Evolutionary conservation across 1,140 invertebrate species (phyloP).

Genomic region (Helicoverpa armigera): DNA sequence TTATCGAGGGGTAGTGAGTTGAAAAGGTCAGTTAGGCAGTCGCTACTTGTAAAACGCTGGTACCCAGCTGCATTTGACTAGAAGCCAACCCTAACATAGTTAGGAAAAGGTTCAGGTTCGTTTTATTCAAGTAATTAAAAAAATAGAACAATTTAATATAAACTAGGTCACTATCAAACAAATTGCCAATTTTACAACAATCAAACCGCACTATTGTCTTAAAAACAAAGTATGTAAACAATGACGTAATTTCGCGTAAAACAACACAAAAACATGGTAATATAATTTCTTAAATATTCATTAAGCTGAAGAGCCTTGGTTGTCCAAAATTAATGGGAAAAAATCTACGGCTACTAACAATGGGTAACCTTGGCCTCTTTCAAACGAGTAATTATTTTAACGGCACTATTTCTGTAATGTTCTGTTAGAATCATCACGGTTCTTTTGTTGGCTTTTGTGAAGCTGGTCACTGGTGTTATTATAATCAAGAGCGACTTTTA

Average conservation of each 20-base stretch:
- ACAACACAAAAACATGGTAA: not conserved
- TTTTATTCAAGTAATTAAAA: too few species aligned
- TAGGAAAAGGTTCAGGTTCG: too few species aligned
- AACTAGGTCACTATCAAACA: too few species aligned
- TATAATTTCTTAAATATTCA: constrained; percentile 50
- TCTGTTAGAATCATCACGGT: constrained; percentile 21
- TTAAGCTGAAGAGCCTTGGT: constrained; percentile 53
- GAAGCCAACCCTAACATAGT: too few species aligned
- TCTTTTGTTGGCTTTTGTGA: not conserved
- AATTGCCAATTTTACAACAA: not conserved
- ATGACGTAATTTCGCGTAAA: not conserved
- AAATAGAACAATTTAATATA: too few species aligned
- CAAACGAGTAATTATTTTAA: constrained; percentile 42
- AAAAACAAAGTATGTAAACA: not conserved
- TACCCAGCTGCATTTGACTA: too few species aligned
- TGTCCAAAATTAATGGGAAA: constrained; percentile 56
- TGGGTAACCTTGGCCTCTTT: constrained; percentile 52
- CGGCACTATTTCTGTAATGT: constrained; percentile 3
- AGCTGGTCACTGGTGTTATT: not conserved
- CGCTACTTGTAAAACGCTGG: too few species aligned
- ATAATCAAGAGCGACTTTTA: not conserved
- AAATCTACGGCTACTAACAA: constrained; percentile 53
- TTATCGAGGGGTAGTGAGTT: too few species aligned
- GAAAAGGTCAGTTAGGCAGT: too few species aligned
- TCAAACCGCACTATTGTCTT: not conserved